Conservation (phyloP, 2,888 invertebrate genomes). For the Ormia ochracea region DNA sequence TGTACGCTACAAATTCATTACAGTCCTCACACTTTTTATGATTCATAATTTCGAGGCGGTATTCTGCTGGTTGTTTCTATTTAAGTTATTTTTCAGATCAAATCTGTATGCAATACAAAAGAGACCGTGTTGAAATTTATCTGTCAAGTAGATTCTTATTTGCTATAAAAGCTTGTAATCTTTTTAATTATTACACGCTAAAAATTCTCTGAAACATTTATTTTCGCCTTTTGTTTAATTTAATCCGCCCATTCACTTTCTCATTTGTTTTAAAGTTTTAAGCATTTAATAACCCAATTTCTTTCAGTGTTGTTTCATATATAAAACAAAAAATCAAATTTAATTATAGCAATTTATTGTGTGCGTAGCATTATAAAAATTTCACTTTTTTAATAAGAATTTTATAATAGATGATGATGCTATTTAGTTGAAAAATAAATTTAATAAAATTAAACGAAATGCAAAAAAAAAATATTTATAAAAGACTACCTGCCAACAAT, state of each 20-base stretch:
- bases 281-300: neutral
- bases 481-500: slow-evolving; percentile 52
- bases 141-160: slow-evolving; percentile 34
- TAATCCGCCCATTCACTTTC: too few species aligned
- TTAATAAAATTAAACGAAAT: slow-evolving; percentile 3
- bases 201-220: neutral
- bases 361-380: neutral
- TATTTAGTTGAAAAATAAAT: slow-evolving; percentile 9
- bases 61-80: neutral
- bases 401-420: slow-evolving; percentile 15
- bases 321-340: neutral
- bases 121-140: slow-evolving; percentile 41
- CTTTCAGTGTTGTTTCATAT: neutral
- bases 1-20: neutral
- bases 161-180: neutral
- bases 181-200: neutral
- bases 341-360: slow-evolving; percentile 23
- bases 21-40: slow-evolving; percentile 11
- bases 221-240: too few species aligned
- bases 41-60: slow-evolving; percentile 30
- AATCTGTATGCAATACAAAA: slow-evolving; percentile 25
- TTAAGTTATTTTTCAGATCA: neutral
- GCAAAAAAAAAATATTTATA: neutral
- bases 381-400: slow-evolving; percentile 15
- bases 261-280: too few species aligned